Base-by-base conservation (phyloP, 2,113 vertebrate genomes). In the Suncus etruscus region DNA sequence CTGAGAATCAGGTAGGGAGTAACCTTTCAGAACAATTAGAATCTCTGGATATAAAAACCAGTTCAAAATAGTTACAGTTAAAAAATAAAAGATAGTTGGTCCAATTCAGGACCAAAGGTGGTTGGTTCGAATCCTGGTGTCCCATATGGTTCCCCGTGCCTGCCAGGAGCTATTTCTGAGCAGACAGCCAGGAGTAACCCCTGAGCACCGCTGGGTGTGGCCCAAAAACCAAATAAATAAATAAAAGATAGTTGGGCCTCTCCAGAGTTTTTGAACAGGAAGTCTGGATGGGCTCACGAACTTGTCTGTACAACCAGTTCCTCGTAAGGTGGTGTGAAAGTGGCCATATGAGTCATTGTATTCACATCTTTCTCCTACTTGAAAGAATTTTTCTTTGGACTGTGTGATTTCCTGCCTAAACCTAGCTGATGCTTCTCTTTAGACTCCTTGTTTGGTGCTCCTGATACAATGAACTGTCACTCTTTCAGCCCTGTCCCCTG, bases 231-330 rank as follows among this genome's bases (percentile, higher is more conserved):
- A 58, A 39, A 20, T 11, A 16, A 54, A 39, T 47, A 29, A n/a
- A 18, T 27, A 39, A 39, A 39, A 77, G 39, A 39, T 0, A 1
- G 2, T 20, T 66, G 32, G 10, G 25, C 22, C 10, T 22, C 66
- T 29, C 31, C 25, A 14, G 32, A 39, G 76, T 58, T 29, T 69
- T 47, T 61, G 22, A 61, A 39, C 7, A 51, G 22, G 48, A 76
- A 25, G 45, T 70, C 45, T 50, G 50, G 18, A 45, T 6, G 24
- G 63, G 31, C 25, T 48, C 4, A 15, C 63, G 63, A 51, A 22
- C 9, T 4, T 32, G 16, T 16, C 6, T 0, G 0, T 11, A 1
- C 1, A 29, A 50, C n/a, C 47, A 65, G 51, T 8, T 45, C 15
- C 63, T 3, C 22, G 22, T 69, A 61, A 65, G 32, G 15, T 22